Conservation (phyloP, 2,888 invertebrate genomes). For the Entomobrya multifasciata region DNA sequence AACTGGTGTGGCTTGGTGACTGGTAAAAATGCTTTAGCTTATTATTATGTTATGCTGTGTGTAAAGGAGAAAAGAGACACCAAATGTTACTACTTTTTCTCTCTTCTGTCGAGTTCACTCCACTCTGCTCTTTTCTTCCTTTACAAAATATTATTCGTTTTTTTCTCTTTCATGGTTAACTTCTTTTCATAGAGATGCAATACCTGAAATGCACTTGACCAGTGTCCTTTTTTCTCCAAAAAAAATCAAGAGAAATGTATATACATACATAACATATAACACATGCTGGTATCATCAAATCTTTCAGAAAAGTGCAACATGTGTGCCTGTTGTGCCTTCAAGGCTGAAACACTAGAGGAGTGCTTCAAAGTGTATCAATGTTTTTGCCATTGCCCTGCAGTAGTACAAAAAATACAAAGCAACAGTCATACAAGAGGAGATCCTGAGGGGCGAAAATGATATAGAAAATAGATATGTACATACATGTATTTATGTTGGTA, state of each 20-base stretch:
- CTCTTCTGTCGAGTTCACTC: constrained; percentile 31
- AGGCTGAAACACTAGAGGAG: constrained; percentile 57
- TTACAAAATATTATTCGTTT: neutral
- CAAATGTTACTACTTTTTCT: constrained; percentile 61
- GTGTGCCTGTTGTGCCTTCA: constrained; percentile 53
- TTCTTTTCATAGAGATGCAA: constrained; percentile 28
- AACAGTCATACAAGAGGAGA: constrained; percentile 38
- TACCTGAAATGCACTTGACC: constrained; percentile 65
- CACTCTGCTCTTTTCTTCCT: constrained; percentile 18
- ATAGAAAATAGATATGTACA: neutral
- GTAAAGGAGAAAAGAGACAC: no score
- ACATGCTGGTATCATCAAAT: constrained; percentile 9
- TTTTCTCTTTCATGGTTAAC: no score
- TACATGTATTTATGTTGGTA: no score
- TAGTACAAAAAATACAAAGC: constrained; percentile 34
- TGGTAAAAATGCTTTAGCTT: constrained; percentile 20
- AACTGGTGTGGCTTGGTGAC: no score
- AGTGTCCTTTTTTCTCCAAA: constrained; percentile 42
- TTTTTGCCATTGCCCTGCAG: constrained; percentile 71
- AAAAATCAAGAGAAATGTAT: neutral
- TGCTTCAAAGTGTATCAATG: constrained; percentile 61
- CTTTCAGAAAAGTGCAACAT: constrained; percentile 64
- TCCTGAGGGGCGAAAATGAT: constrained; percentile 15
- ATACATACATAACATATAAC: no score
- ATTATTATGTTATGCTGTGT: constrained; percentile 35